These are phyloP conservation scores for Dendrolimus pini DNA, from an alignment of 2,888 invertebrate genomes.

Conservation along the genomic window DNA sequence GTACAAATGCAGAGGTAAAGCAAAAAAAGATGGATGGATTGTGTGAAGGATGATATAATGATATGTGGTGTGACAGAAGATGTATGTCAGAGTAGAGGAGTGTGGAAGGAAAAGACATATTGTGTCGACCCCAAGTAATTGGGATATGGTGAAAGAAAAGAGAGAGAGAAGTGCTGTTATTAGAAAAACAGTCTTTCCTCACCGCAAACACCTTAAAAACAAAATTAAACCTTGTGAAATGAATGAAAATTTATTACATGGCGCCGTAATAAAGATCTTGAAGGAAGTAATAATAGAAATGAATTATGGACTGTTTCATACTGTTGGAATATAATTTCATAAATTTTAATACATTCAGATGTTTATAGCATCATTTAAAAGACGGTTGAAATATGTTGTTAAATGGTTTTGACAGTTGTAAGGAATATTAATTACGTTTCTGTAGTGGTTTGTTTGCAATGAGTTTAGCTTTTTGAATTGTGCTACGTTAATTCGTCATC, in stretches of 20 bases:
- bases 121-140: too few species aligned
- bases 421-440: neutral
- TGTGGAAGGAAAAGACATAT: too few species aligned
- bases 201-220: neutral
- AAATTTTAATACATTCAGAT: slow-evolving; percentile 7
- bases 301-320: slow-evolving; percentile 1
- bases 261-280: neutral
- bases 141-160: too few species aligned
- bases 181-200: too few species aligned
- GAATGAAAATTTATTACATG: neutral
- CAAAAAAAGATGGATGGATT: too few species aligned
- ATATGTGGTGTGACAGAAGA: too few species aligned
- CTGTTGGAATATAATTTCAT: slow-evolving; percentile 6
- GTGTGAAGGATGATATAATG: too few species aligned
- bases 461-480: neutral
- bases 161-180: too few species aligned
- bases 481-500: neutral
- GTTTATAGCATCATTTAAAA: slow-evolving; percentile 1
- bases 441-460: neutral
- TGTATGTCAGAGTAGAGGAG: too few species aligned
- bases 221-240: neutral
- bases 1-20: too few species aligned
- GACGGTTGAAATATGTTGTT: neutral
- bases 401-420: slow-evolving; percentile 1
- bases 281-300: slow-evolving; percentile 2